Evolutionary conservation across 2,888 invertebrate species (phyloP).

Genomic region (Drosophila flavopinicola): DNA sequence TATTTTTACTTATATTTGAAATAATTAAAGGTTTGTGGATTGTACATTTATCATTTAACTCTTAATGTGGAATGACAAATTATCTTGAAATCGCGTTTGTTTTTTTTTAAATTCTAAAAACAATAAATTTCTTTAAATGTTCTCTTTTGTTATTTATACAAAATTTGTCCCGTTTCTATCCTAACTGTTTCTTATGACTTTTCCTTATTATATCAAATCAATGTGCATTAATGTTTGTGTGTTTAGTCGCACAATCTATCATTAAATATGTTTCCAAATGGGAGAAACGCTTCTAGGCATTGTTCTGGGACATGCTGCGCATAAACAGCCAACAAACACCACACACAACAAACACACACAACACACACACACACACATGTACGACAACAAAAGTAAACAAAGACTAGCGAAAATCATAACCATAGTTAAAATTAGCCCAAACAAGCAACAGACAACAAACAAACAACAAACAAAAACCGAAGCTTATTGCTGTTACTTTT

Average conservation of each 20-base stretch:
- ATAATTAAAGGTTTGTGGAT: conserved; percentile 2
- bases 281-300: conserved; percentile 55
- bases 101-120: conserved; percentile 43
- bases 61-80: conserved; percentile 74
- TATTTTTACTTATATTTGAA: conserved; percentile 6
- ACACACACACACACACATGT: conserved; percentile 22
- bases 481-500: conserved; percentile 72
- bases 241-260: conserved; percentile 50
- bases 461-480: conserved; percentile 26
- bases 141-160: conserved; percentile 6
- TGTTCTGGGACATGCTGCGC: conserved; percentile 42
- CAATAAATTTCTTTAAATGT: not conserved
- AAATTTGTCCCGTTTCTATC: conserved; percentile 24
- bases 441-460: conserved; percentile 35
- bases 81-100: conserved; percentile 29
- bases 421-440: conserved; percentile 18
- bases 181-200: conserved; percentile 17
- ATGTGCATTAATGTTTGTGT: conserved; percentile 57
- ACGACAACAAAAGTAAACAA: conserved; percentile 22
- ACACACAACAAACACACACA: conserved; percentile 11
- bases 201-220: conserved; percentile 24
- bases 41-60: conserved; percentile 25
- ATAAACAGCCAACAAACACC: conserved; percentile 9
- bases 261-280: conserved; percentile 12
- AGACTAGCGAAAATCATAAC: conserved; percentile 9